phyloP scores from a whole-genome alignment of 2,113 vertebrate species.

The Cyanocitta stelleri region DNA sequence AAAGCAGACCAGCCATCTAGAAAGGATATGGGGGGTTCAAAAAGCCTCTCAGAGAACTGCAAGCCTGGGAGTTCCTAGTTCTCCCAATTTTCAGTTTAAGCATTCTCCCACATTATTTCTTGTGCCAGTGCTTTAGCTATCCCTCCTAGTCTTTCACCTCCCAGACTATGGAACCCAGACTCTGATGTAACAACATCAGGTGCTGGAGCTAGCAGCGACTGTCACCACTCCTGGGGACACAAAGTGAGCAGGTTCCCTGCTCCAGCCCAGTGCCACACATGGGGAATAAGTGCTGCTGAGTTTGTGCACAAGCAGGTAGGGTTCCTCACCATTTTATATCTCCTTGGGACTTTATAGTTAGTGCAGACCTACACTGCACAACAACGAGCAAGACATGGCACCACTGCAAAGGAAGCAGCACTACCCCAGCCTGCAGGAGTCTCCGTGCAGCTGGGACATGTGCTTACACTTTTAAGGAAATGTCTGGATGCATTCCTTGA shows the following conservation, averaged over 20 bases:
- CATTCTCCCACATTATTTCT: not conserved
- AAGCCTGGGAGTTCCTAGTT: not conserved
- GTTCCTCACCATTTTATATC: not conserved
- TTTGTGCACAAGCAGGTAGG: not conserved
- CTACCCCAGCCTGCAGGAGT: not conserved
- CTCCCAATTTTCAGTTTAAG: not conserved
- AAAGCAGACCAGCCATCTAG: not conserved
- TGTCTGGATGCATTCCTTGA: not conserved
- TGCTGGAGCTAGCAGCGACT: not conserved
- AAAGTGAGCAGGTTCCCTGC: not conserved
- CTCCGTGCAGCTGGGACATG: not conserved
- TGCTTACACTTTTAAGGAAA: not conserved
- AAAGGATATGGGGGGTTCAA: not conserved
- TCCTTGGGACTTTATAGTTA: not conserved
- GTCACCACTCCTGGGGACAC: not conserved
- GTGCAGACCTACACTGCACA: fast-evolving
- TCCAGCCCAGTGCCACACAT: not conserved
- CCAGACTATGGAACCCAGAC: not conserved
- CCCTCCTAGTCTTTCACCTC: not conserved
- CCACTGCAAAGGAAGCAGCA: not conserved
- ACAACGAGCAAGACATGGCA: not conserved
- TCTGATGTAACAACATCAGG: not conserved
- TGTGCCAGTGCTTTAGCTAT: not conserved
- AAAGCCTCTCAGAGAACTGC: not conserved
- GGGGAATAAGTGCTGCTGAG: not conserved